Evolutionary conservation across 2,113 vertebrate species (phyloP).

Genomic region (Pseudonaja textilis): DNA sequence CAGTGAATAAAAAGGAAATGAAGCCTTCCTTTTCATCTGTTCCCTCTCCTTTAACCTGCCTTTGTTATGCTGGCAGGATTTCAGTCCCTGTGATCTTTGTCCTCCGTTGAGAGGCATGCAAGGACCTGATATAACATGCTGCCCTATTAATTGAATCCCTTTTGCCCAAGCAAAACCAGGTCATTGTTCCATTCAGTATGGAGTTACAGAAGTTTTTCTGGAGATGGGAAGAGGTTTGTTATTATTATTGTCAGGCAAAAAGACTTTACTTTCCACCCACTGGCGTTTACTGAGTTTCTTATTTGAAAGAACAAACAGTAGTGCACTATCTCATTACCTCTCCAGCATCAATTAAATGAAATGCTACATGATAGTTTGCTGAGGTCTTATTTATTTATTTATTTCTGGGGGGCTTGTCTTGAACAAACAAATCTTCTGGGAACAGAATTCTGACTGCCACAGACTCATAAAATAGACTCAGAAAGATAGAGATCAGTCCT

Average conservation of each 20-base stretch:
- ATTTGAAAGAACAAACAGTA: conserved; percentile 50
- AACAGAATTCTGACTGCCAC: conserved; percentile 26
- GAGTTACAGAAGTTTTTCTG: conserved; percentile 33
- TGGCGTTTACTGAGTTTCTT: conserved; percentile 50
- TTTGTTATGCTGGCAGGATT: not conserved
- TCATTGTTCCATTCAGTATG: conserved; percentile 36
- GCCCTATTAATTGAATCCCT: conserved; percentile 32
- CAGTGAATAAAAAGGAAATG: conserved; percentile 13
- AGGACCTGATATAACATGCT: conserved; percentile 50
- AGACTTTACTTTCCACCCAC: conserved; percentile 20
- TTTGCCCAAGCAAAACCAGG: conserved; percentile 44
- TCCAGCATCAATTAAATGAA: conserved; percentile 45
- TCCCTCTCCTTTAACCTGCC: not conserved
- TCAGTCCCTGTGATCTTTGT: conserved; percentile 18
- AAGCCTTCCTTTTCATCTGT: not conserved
- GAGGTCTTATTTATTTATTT: conserved; percentile 6
- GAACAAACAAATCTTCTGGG: conserved; percentile 28
- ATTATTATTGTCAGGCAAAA: conserved; percentile 8
- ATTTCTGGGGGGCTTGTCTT: conserved; percentile 37
- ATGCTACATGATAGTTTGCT: conserved; percentile 25
- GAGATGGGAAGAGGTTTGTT: not conserved
- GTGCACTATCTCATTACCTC: conserved; percentile 46
- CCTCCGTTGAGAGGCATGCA: conserved; percentile 40
- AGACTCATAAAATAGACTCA: conserved; percentile 34
- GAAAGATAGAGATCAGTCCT: conserved; percentile 29